Evolutionary conservation across 2,797 vertebrate species (phyloP).

Genomic region (Gorsachius magnificus): DNA sequence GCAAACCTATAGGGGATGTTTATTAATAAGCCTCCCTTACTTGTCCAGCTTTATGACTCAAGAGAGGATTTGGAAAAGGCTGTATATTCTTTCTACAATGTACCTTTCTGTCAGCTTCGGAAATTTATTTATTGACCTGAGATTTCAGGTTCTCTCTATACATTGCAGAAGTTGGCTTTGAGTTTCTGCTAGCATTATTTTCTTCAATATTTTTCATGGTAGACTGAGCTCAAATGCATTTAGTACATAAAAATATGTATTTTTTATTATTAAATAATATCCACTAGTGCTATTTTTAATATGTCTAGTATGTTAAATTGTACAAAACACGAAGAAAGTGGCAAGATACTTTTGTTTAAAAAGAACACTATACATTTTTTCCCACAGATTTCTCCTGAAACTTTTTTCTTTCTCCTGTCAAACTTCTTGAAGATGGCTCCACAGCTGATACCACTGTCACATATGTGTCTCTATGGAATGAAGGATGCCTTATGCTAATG

Average conservation of each 20-base stretch:
- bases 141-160: not conserved
- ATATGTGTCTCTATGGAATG: not conserved
- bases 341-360: not conserved
- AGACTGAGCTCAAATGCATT: not conserved
- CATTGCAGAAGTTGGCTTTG: not conserved
- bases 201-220: not conserved
- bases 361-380: not conserved
- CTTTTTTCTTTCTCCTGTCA: not conserved
- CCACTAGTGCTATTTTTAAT: not conserved
- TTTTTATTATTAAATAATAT: not conserved
- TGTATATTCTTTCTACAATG: not conserved
- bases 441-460: constrained; percentile 14
- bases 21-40: not conserved
- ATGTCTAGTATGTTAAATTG: not conserved
- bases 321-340: not conserved
- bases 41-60: not conserved
- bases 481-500: constrained; percentile 23
- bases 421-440: constrained; percentile 1
- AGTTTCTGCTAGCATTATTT: not conserved
- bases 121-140: not conserved
- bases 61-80: not conserved
- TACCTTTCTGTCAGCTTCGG: not conserved
- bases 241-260: not conserved
- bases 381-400: not conserved
- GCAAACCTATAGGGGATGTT: not conserved